Conservation (phyloP, 2,113 vertebrate species). For the Eubucco bourcierii region DNA sequence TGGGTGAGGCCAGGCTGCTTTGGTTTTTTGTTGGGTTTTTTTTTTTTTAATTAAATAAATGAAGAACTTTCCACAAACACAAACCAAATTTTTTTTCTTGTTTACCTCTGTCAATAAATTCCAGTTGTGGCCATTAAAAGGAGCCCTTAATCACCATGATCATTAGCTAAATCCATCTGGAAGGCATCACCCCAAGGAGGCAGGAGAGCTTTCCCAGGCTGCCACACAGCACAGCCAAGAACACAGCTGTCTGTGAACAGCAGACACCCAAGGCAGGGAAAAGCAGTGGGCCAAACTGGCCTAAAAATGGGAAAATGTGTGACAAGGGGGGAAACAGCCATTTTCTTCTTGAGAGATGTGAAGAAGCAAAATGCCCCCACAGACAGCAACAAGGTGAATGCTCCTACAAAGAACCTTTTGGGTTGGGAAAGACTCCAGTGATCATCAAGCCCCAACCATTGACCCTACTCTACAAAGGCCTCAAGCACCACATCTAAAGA, state of each 20-base stretch:
- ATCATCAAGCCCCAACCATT: too few relatives aligned
- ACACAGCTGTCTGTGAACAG: neutral
- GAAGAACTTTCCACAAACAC: neutral
- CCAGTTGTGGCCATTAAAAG: neutral
- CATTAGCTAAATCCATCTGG: constrained; percentile 32
- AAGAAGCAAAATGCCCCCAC: neutral
- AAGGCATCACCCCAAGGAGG: constrained; percentile 36
- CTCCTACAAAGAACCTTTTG: neutral
- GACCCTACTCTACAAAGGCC: too few relatives aligned
- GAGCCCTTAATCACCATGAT: neutral
- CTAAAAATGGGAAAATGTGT: neutral
- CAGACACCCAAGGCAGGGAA: neutral
- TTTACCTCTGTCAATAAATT: constrained; percentile 3
- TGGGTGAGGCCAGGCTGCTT: neutral
- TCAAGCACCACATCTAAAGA: too few relatives aligned
- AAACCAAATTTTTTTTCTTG: neutral
- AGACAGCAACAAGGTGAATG: neutral
- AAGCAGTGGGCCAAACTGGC: neutral
- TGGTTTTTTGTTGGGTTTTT: too few relatives aligned
- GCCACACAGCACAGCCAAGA: neutral
- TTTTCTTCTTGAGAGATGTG: neutral
- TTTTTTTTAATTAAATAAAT: neutral
- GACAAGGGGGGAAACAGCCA: accelerated
- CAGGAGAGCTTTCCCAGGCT: neutral
- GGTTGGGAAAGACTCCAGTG: too few relatives aligned